These are phyloP conservation scores for Hipparchia semele DNA, from an alignment of 2,888 invertebrate species.

Conservation along the genomic window DNA sequence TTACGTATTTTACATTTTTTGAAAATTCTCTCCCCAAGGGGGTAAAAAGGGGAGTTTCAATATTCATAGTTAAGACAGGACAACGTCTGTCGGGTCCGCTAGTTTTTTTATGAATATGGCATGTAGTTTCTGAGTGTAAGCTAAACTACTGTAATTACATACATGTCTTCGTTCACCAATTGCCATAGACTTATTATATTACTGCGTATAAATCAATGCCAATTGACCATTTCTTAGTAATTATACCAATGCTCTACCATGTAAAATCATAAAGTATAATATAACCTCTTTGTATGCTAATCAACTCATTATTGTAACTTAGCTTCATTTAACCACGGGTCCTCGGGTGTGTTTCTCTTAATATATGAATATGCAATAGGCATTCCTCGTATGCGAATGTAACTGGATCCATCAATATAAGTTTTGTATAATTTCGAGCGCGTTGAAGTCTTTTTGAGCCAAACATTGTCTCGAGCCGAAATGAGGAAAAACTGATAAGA, in stretches of 20 bases:
- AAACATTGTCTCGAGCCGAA: background rate
- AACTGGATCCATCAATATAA: background rate
- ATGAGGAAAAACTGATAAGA: background rate
- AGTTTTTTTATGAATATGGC: too few species aligned
- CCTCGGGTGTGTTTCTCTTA: slow-evolving; percentile 18
- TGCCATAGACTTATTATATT: too few species aligned
- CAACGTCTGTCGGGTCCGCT: too few species aligned
- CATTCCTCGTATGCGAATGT: slow-evolving; percentile 19
- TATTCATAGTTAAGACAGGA: too few species aligned
- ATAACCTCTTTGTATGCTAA: slow-evolving; percentile 20
- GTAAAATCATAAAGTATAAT: background rate
- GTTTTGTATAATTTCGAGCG: background rate
- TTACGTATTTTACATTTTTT: too few species aligned
- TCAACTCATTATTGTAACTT: slow-evolving; percentile 32
- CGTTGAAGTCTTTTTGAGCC: slow-evolving; percentile 15
- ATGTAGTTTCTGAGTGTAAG: too few species aligned
- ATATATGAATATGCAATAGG: slow-evolving; percentile 29
- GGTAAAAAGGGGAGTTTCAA: too few species aligned
- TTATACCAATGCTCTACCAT: background rate
- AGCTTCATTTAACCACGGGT: slow-evolving; percentile 17
- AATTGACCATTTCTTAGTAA: background rate
- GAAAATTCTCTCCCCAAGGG: too few species aligned
- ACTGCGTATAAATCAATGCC: too few species aligned
- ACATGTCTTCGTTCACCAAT: background rate
- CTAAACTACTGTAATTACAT: background rate